Conservation (phyloP, 2,113 vertebrate genomes). For the Burhinus oedicnemus region DNA sequence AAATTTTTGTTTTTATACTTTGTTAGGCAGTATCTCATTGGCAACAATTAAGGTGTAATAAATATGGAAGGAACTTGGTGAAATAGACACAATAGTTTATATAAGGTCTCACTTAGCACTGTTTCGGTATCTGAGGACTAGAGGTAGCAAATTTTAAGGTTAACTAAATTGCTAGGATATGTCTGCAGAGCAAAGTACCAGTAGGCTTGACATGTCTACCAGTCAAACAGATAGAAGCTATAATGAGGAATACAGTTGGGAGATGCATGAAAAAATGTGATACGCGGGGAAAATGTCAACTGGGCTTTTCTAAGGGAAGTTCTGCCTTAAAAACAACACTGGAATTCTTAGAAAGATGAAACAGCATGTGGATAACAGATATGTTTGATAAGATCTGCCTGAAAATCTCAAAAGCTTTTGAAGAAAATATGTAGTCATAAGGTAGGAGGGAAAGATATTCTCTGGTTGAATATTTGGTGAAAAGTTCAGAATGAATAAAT, state of each 20-base stretch:
- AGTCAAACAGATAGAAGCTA: neutral
- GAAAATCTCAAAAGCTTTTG: neutral
- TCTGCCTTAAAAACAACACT: neutral
- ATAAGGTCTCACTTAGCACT: neutral
- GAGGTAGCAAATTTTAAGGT: neutral
- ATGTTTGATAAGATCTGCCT: neutral
- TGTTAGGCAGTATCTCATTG: neutral
- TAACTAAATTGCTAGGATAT: neutral
- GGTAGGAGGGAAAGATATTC: neutral
- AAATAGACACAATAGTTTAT: neutral
- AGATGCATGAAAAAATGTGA: neutral
- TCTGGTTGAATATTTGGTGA: neutral
- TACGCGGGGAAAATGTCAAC: neutral
- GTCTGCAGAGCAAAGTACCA: neutral
- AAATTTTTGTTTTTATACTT: neutral
- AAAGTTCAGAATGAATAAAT: neutral
- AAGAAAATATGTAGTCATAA: neutral
- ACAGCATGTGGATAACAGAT: neutral
- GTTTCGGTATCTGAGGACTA: neutral
- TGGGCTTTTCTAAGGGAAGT: neutral
- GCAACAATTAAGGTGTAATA: neutral
- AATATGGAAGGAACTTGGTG: rapidly evolving
- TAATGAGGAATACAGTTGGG: neutral
- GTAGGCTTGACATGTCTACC: neutral
- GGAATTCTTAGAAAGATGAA: neutral